These are phyloP conservation scores for Celastrina argiolus DNA, from an alignment of 2,888 invertebrate species.

Conservation along the genomic window DNA sequence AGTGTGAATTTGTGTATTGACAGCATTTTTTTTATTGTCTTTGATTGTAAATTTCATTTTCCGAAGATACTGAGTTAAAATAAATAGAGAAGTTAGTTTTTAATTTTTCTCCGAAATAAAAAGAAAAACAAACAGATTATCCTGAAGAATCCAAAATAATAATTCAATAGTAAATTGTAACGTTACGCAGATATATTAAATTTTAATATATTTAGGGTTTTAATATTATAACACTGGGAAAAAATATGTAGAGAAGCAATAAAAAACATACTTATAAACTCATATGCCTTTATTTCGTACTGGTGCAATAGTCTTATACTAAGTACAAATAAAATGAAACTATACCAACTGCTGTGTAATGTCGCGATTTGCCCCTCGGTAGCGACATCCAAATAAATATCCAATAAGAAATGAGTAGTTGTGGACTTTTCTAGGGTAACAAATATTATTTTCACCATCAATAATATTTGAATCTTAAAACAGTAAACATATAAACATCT, in stretches of 20 bases:
- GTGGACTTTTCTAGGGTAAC: conserved; percentile 23
- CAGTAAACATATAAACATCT: no score
- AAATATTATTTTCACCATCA: no score
- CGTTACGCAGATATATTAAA: no score
- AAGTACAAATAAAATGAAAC: conserved; percentile 64
- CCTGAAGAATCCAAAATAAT: no score
- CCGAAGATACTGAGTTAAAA: not conserved
- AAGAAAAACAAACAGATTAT: no score
- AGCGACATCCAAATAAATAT: conserved; percentile 20
- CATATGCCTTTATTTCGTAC: conserved; percentile 77
- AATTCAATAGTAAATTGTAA: no score
- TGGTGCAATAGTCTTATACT: conserved; percentile 75
- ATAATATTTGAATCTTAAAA: no score
- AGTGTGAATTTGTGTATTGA: not conserved
- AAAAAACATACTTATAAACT: conserved; percentile 55
- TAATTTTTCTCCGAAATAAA: no score
- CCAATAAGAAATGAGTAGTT: not conserved
- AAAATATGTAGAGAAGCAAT: conserved; percentile 3
- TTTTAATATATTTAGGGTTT: not conserved
- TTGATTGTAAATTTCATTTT: not conserved
- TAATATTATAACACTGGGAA: not conserved
- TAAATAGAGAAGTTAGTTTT: not conserved
- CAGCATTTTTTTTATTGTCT: not conserved
- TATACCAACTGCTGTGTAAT: conserved; percentile 41
- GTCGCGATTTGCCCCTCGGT: conserved; percentile 54